Evolutionary conservation across 1,140 invertebrate genomes (phyloP), one percentile per base, ranked within the genome.

Genomic region (Polyergus mexicanus): DNA sequence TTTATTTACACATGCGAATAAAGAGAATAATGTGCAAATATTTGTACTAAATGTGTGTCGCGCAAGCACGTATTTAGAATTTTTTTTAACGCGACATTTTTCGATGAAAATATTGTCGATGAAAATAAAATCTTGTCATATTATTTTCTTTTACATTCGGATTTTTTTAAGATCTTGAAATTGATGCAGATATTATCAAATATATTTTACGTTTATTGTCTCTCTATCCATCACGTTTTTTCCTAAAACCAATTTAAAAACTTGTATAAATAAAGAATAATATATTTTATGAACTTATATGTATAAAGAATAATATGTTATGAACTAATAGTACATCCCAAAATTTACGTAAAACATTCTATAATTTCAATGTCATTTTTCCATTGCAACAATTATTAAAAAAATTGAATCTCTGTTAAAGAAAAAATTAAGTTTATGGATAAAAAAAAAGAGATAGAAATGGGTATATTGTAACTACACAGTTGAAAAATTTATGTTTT

Each of bases 1-100:
- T 68, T 78, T 78, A 77, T 77, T 77, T 77, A 62, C 62, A 41
- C 38, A 68, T 68, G 63, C 32, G 65, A 78, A 78, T 68, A 78
- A 78, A 78, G 63, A 66, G 44, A 41, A 54, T 78, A 78, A 22
- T 19, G 28, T 25, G 19, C 62, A 68, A 66, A 78, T 78, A 78
- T 78, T 78, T 78, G 44, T 54, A 51, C 13, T 54, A 38, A 32
- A 47, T 77, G 60, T 54, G 62, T 54, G 25, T 22, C 16, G 13
- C 16, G 13, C 62, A 38, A 28, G 63, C 32, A 68, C 32, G 38
- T 51, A 68, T 78, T 78, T 78, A 77, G 28, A 63, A 19, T 63
- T 76, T 77, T 62, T 41, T 62, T 77, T 77, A 65, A 32, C 10
- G 75, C 41, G 44, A 65, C 16, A 35, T 32, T 47, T 77, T 77